These are phyloP conservation scores for Chaetogeoica ovagalla DNA, from an alignment of 2,888 invertebrate genomes.

Conservation along the genomic window DNA sequence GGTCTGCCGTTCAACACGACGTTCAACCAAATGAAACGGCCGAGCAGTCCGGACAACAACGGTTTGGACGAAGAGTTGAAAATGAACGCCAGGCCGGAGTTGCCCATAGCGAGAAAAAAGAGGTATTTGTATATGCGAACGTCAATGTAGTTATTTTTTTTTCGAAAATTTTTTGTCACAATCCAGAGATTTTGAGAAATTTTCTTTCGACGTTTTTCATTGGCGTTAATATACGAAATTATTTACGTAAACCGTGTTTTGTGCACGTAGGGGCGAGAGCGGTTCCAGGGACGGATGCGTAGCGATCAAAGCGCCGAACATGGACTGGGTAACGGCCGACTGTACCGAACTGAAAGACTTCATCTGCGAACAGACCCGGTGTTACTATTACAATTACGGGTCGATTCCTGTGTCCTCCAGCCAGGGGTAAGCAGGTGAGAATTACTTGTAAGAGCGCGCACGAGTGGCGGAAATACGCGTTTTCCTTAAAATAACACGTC, in stretches of 20 bases:
- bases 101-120: constrained; percentile 55
- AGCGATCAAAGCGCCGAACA: constrained; percentile 74
- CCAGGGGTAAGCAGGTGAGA: constrained; percentile 89
- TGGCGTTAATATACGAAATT: neutral
- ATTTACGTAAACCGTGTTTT: neutral
- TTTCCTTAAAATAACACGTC: neutral
- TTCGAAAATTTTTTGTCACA: neutral
- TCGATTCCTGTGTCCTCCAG: constrained; percentile 85
- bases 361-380: constrained; percentile 86
- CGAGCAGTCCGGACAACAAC: constrained; percentile 3
- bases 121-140: constrained; percentile 50
- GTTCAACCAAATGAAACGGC: constrained; percentile 75
- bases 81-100: constrained; percentile 35
- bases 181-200: too few relatives aligned
- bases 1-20: constrained; percentile 84
- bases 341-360: constrained; percentile 83
- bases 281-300: constrained; percentile 74
- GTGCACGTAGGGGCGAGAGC: constrained; percentile 63
- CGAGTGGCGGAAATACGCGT: neutral
- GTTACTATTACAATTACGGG: constrained; percentile 89
- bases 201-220: too few relatives aligned
- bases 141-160: too few relatives aligned
- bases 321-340: constrained; percentile 81
- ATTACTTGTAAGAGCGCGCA: constrained; percentile 9
- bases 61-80: constrained; percentile 41